Conservation (phyloP, 2,888 invertebrate genomes). For the Harpalus rubripes region DNA sequence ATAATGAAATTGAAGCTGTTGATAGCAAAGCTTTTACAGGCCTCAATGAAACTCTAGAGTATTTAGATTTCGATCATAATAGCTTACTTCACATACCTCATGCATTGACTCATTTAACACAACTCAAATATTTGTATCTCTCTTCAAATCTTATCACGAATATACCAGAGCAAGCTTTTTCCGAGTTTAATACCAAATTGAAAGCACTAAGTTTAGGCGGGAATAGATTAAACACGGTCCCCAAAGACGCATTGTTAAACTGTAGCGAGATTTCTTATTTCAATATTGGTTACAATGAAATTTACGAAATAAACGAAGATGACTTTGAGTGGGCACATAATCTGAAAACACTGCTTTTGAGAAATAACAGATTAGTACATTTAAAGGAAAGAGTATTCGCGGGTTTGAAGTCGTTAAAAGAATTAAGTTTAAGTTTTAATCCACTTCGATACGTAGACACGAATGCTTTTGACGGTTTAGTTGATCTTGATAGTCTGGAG, state of each 20-base stretch:
- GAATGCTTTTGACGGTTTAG: conserved; percentile 88
- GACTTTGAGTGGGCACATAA: conserved; percentile 91
- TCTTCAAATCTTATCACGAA: conserved; percentile 88
- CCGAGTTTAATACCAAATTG: conserved; percentile 81
- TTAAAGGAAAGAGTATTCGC: conserved; percentile 86
- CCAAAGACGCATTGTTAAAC: conserved; percentile 84
- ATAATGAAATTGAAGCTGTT: conserved; percentile 86
- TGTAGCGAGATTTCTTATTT: conserved; percentile 90
- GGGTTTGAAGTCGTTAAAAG: conserved; percentile 87
- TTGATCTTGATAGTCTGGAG: conserved; percentile 89
- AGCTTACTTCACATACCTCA: conserved; percentile 84
- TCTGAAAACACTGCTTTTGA: conserved; percentile 88
- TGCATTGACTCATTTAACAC: conserved; percentile 83
- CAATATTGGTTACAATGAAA: conserved; percentile 93
- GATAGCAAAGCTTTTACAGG: conserved; percentile 87
- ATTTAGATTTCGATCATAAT: conserved; percentile 91
- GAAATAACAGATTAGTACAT: conserved; percentile 90
- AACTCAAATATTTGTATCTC: conserved; percentile 89
- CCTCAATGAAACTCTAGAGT: conserved; percentile 86
- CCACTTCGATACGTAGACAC: conserved; percentile 90
- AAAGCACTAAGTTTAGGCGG: conserved; percentile 90
- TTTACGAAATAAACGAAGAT: conserved; percentile 86
- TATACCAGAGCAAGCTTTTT: conserved; percentile 82
- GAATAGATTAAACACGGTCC: conserved; percentile 87
- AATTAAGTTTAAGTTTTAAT: conserved; percentile 95